Base-by-base conservation (phyloP, 2,113 vertebrate genomes). In the Suricata suricatta region DNA sequence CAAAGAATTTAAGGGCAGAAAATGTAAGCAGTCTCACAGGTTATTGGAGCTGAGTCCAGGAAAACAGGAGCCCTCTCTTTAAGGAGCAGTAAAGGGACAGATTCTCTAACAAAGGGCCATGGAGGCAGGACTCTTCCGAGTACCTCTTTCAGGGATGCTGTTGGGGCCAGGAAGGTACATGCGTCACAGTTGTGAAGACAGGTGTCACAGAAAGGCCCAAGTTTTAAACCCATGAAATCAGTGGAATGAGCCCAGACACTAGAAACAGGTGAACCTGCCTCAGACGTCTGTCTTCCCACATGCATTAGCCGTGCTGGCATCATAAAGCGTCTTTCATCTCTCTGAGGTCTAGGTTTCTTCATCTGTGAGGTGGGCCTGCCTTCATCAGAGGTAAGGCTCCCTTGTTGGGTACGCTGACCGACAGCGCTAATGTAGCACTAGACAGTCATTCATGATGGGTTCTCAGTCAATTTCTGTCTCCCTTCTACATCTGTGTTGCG, bases 21-120 rank as follows among this genome's bases (percentile, higher is more conserved):
- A 68, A 77, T 1, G 38, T 1, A 52, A 41, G 38, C 64, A 54
- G 14, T 21, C 16, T 44, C 52, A 25, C 4, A 16, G 7, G 23
- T 13, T 11, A 29, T n/a, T 38, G 17, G 54, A 41, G 35, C 35
- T 33, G 29, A 33, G 52, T 17, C n/a, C 9, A 17, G 25, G 4
- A 66, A 64, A 35, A 13, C 15, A 38, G 19, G 52, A n/a, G 14
- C 72, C 44, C 21, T 29, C 5, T 21, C 4, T 64, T 50, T 7
- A 15, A 38, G 29, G 13, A 81, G 29, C 27, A 10, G 15, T 5
- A 27, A 50, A 23, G 3, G 7, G 23, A 44, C 35, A n/a, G 57
- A 17, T 0, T 33, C 9, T 41, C 23, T 1, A 5, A 2, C 15
- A 2, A 29, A 17, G 9, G 21, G 2, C 3, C 5, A 15, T 6